Evolutionary conservation across 2,797 vertebrate genomes (phyloP).

Genomic region (Anguilla marmorata): DNA sequence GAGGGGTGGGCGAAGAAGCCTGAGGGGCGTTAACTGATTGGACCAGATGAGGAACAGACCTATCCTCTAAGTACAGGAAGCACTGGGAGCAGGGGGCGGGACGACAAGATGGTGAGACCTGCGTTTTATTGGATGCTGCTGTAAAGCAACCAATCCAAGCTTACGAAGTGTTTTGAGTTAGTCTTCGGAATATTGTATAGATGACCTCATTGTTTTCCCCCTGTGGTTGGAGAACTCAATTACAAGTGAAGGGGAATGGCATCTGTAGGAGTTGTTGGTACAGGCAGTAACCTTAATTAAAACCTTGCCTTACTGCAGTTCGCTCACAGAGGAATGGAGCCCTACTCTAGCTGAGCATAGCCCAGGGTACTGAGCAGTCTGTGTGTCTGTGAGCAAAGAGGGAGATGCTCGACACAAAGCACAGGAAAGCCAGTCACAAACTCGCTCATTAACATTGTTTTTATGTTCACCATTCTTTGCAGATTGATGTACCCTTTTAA

Average conservation of each 20-base stretch:
- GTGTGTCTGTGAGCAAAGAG: conserved; percentile 50
- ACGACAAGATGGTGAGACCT: conserved; percentile 63
- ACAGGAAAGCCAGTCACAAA: conserved; percentile 63
- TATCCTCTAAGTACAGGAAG: background rate
- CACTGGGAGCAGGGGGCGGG: conserved; percentile 15
- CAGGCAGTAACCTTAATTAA: conserved; percentile 72
- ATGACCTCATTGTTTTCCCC: background rate
- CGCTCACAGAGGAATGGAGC: conserved; percentile 56
- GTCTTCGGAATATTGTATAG: background rate
- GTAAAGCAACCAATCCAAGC: conserved; percentile 49
- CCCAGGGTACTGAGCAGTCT: conserved; percentile 79
- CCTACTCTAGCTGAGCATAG: conserved; percentile 67
- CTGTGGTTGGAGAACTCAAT: conserved; percentile 52
- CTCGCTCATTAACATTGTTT: background rate
- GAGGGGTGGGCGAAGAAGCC: background rate
- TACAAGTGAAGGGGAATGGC: background rate
- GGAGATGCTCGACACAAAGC: conserved; percentile 78
- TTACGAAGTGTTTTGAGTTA: conserved; percentile 39
- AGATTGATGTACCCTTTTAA: background rate
- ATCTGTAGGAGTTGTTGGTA: conserved; percentile 59
- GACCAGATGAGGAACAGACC: background rate
- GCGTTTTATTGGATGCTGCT: conserved; percentile 58
- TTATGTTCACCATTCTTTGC: background rate
- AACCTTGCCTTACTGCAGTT: conserved; percentile 71
- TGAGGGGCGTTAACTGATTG: background rate